Conservation (phyloP, 2,113 vertebrate species). For the Callipepla californica region DNA sequence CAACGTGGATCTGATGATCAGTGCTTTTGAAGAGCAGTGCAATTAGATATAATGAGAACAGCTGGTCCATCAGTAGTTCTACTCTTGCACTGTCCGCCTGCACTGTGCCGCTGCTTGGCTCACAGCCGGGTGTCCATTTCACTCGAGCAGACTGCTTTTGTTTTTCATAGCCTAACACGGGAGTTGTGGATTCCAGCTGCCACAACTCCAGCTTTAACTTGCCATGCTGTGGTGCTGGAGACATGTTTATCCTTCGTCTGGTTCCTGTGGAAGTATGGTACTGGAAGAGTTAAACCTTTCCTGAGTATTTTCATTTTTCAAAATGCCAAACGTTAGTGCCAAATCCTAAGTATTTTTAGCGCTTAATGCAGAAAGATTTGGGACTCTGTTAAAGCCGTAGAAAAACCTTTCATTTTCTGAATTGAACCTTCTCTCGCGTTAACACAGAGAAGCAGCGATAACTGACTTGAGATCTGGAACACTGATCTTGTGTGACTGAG, state of each 20-base stretch:
- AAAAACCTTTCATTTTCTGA: constrained; percentile 7
- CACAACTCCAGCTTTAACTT: neutral
- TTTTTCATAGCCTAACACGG: neutral
- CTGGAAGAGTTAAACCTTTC: neutral
- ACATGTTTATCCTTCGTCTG: neutral
- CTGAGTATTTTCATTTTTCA: constrained; percentile 31
- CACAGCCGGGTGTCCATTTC: neutral
- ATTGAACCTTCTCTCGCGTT: neutral
- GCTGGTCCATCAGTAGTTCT: neutral
- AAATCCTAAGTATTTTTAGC: constrained; percentile 9
- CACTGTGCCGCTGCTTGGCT: neutral
- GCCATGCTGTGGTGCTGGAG: neutral
- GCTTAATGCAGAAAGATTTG: constrained; percentile 2
- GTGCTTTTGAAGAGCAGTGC: neutral
- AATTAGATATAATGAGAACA: constrained; percentile 22
- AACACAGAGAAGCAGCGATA: neutral
- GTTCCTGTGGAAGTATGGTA: neutral
- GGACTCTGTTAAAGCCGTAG: neutral
- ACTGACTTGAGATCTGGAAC: neutral
- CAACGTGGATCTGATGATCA: neutral
- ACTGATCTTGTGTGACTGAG: neutral
- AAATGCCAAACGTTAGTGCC: neutral
- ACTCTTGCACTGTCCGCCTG: no score
- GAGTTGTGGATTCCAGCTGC: neutral
- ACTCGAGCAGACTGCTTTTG: neutral